phyloP scores from a whole-genome alignment of 2,888 invertebrate species.

The Rhodophaea formosa region DNA sequence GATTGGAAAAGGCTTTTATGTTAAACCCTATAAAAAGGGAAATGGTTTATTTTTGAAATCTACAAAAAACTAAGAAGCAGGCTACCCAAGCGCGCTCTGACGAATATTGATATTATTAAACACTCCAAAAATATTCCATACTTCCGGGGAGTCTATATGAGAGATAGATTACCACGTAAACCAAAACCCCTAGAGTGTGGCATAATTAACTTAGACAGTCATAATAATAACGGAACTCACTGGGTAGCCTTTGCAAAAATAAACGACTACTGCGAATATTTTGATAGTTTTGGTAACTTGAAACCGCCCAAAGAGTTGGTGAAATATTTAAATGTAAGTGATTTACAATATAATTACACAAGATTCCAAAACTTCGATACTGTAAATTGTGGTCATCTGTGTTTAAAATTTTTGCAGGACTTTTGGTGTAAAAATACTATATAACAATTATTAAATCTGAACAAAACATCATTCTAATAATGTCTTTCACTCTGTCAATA shows the following conservation, averaged over 20 bases:
- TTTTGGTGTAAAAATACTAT: neutral
- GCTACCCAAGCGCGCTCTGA: neutral
- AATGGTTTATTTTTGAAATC: neutral
- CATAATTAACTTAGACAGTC: neutral
- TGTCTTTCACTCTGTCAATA: too few relatives aligned
- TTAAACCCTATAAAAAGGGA: neutral
- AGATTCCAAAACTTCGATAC: neutral
- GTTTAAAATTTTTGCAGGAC: neutral
- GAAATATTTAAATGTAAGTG: neutral
- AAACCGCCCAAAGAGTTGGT: neutral
- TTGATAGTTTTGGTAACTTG: neutral
- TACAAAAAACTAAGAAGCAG: neutral
- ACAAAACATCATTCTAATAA: too few relatives aligned
- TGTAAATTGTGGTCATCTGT: neutral
- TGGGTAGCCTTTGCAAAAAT: neutral
- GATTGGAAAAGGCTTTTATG: neutral
- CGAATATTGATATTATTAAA: neutral
- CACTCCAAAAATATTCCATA: neutral
- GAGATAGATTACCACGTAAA: neutral
- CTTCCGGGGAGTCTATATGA: neutral
- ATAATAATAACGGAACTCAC: neutral
- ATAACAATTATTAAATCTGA: too few relatives aligned
- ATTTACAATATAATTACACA: neutral
- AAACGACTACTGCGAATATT: neutral
- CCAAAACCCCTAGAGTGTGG: neutral